These are phyloP conservation scores for Echinops telfairi DNA, from an alignment of 2,113 vertebrate species.

Conservation along the genomic window DNA sequence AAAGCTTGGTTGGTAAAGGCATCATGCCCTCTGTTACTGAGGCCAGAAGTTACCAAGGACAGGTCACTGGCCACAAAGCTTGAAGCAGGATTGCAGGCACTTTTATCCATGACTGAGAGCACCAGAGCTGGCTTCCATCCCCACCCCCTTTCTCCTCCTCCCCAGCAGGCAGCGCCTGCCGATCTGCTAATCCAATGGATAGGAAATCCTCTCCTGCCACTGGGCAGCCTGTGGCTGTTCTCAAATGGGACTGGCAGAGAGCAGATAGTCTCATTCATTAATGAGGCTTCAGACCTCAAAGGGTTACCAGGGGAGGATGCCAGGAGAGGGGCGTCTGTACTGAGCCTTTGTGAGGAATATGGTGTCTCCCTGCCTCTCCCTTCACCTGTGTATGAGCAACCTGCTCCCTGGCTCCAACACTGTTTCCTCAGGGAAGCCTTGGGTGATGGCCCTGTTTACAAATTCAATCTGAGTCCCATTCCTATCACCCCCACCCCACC, in stretches of 20 bases:
- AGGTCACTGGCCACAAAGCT: conserved; percentile 7
- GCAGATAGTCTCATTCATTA: neutral
- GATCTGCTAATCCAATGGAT: neutral
- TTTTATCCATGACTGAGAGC: neutral
- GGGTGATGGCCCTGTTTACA: neutral
- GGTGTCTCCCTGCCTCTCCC: neutral
- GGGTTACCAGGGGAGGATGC: neutral
- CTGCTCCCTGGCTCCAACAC: neutral
- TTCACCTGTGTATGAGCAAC: fast-evolving
- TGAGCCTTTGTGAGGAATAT: neutral
- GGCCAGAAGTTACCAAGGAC: no score
- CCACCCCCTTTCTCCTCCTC: no score
- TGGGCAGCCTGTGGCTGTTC: neutral
- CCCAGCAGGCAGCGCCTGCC: neutral
- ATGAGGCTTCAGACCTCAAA: neutral
- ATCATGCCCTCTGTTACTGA: neutral
- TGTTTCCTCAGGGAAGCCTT: neutral
- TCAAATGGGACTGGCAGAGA: neutral
- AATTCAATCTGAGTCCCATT: fast-evolving
- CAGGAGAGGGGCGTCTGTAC: neutral
- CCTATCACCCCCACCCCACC: neutral
- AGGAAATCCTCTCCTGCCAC: neutral
- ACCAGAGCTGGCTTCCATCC: neutral
- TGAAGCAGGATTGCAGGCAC: neutral
- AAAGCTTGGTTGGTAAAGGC: conserved; percentile 2